Evolutionary conservation across 2,113 vertebrate species (phyloP), one percentile per base, ranked within the genome.

Genomic region (Malurus cyaneus): DNA sequence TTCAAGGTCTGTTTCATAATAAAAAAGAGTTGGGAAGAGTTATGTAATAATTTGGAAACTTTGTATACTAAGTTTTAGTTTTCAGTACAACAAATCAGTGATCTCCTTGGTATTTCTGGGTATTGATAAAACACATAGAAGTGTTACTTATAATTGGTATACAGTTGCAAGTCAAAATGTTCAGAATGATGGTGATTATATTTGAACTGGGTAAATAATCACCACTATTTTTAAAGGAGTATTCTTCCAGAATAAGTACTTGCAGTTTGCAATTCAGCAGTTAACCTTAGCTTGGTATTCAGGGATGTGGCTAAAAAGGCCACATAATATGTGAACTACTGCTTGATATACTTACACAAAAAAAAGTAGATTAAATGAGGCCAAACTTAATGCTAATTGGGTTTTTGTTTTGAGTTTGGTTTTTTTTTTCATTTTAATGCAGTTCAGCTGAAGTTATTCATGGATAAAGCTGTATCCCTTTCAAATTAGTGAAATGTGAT

Each of bases 401-500:
- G 2, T 61, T 86, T 88, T 54, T 65, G 24, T 7, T 93, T 91
- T 14, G 39, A 39, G 14, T 2, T 53, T n/a, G 47, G 21, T 21
- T 21, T 96, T 92, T 15, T 95, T 93, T 96, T 91, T 26, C 25
- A 57, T 62, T 95, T 82, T 88, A 80, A 39, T 86, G 21, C 36
- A 53, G 44, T 79, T 95, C 84, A 69, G 56, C 71, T 94, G 34
- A 69, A 95, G 46, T 89, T 93, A 84, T 65, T 77, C 19, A 69
- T 71, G 28, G 44, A 54, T 90, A 65, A 71, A 64, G 49, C 50
- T 86, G 41, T 18, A 83, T 92, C 20, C 67, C 46, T 92, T 86
- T 85, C 39, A 85, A 88, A 88, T 87, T 57, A 66, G 14, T 86
- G 65, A 83, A 94, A 77, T 92, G 52, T 96, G 60, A 89, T 64